These are phyloP conservation scores for Cnemophilus loriae DNA, from an alignment of 2,113 vertebrate genomes.

Conservation along the genomic window DNA sequence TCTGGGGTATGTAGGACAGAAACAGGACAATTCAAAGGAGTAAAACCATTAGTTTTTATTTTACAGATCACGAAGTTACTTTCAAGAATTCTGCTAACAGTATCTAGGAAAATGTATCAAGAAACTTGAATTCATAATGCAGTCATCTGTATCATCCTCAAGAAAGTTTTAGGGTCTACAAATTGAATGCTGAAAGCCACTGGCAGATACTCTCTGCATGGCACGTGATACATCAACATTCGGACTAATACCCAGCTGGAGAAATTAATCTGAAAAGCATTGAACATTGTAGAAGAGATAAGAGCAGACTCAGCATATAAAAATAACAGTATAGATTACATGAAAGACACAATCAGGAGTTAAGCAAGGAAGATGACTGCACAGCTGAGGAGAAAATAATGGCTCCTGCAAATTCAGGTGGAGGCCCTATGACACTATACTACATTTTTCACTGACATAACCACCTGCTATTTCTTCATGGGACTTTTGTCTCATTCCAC, in stretches of 20 bases:
- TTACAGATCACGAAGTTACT: neutral
- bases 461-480: neutral
- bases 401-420: neutral
- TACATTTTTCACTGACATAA: neutral
- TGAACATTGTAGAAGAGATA: neutral
- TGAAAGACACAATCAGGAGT: neutral
- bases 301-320: neutral
- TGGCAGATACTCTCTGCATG: neutral
- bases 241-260: neutral
- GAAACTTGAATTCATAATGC: neutral
- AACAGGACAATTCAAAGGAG: neutral
- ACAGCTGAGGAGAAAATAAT: neutral
- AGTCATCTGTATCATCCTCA: neutral
- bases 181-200: neutral
- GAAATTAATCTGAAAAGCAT: neutral
- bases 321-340: neutral
- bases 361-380: neutral
- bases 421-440: neutral
- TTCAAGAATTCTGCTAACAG: neutral
- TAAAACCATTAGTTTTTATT: neutral
- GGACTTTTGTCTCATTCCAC: neutral
- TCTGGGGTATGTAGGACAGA: neutral
- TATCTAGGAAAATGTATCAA: neutral
- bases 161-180: neutral
- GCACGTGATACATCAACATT: neutral